Base-by-base conservation (phyloP, 2,888 invertebrate genomes). In the Drosophila monieri region DNA sequence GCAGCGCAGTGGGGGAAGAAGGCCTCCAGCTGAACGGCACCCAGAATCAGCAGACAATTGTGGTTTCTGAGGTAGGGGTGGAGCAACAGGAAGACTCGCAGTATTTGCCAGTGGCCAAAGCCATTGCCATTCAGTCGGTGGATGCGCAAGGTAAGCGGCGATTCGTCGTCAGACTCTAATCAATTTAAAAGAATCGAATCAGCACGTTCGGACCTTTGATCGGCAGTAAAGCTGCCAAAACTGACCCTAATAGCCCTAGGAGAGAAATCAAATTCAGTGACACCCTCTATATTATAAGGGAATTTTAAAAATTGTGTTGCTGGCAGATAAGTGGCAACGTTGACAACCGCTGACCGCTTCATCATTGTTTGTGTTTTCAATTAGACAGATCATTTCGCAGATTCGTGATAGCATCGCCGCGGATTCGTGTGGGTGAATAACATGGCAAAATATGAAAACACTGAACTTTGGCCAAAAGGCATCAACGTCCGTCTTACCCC, bases 81-180 rank as follows among this genome's bases (percentile, higher is more conserved):
- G 95, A 95, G 8, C 95, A 95, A 44, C 95, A 95, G 94, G 94
- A 91, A 84, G 91, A 58, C 93, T 93, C 77, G 77, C 94, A 94
- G 86, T 95, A 95, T 91, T 94, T 95, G 86, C 95, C 94, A 87
- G 95, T 95, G 91, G 95, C 94, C n/a, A 95, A 95, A 77, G 95
- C 95, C 1, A 94, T 96, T 69, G 96, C 96, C 21, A 96, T 96
- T 77, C 94, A 95, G 88, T 94, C 95, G 90, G 95, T 95, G n/a
- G 94, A 94, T 78, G 93, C 94, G 35, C 93, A 93, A 88, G 94
- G 94, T 94, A 90, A 89, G 88, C 65, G 23, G 15, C 55, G 10
- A 32, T 48, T 32, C 53, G 49, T 55, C 15, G 47, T n/a, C 9
- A 51, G 5, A 15, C n/a, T 58, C 30, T 52, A 44, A 57, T 58